Evolutionary conservation across 2,797 vertebrate genomes (phyloP).

Genomic region (Rhinella marina): DNA sequence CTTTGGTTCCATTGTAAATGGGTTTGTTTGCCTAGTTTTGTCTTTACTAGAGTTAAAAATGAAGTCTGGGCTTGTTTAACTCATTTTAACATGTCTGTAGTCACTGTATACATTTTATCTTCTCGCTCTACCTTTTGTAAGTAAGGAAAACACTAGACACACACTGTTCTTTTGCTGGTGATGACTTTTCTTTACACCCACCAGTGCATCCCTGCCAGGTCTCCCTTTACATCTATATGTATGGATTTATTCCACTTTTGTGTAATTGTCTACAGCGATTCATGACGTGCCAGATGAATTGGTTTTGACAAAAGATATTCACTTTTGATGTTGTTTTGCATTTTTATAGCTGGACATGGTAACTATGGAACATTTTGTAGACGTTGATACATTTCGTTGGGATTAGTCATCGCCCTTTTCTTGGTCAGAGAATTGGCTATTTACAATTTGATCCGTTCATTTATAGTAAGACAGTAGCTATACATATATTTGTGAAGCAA

Average conservation of each 20-base stretch:
- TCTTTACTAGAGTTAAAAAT: not conserved
- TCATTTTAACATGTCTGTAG: too few relatives aligned
- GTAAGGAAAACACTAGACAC: not conserved
- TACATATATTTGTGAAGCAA: not conserved
- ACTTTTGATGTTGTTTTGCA: not conserved
- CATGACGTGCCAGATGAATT: not conserved
- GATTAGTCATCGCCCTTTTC: not conserved
- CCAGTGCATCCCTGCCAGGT: not conserved
- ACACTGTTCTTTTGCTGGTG: conserved; percentile 9
- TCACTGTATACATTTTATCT: too few relatives aligned
- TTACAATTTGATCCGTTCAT: not conserved
- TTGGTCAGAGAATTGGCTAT: not conserved
- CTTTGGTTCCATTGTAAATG: too few relatives aligned
- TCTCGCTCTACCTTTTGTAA: not conserved
- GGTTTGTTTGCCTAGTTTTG: too few relatives aligned
- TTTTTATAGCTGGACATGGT: not conserved
- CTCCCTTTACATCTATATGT: not conserved
- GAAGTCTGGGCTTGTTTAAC: not conserved
- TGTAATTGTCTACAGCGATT: not conserved
- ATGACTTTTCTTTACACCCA: not conserved
- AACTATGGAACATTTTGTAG: not conserved
- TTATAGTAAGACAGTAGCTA: not conserved
- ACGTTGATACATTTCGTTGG: not conserved
- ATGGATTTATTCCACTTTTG: not conserved
- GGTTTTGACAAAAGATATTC: conserved; percentile 3